Evolutionary conservation across 1,140 invertebrate species (phyloP), one percentile per base, ranked within the genome.

Genomic region (Belonocnema kinseyi): DNA sequence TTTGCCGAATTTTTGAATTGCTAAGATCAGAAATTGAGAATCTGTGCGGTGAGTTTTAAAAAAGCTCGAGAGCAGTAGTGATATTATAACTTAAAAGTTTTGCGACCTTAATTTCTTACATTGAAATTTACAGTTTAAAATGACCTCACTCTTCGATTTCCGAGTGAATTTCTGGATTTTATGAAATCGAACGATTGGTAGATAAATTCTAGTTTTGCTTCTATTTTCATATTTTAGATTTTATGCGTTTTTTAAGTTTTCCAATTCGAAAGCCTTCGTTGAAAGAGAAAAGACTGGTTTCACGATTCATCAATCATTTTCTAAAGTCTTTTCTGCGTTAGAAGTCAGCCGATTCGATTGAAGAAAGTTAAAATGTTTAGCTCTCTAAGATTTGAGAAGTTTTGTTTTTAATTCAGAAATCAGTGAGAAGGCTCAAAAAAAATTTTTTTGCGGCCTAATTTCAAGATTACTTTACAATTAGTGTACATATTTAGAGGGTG

Each of bases 261-360:
- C 0, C 12, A 66, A 66, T 66, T 40, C 58, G 12, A n/a, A 66
- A 66, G 40, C 5, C 46, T 66, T 66, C 14, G 14, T 66, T 66
- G 33, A 66, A 66, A 66, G 61, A 66, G 61, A 26, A 66, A 66
- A 66, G 61, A 66, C 61, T 66, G 61, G 26, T 66, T 66, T 40
- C 13, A 61, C 33, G 33, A 33, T 61, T 33, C 21, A 54, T 10
- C 19, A 61, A 61, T 61, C 21, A 14, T 61, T 61, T 61, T 61
- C 19, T 46, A 46, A 11, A 46, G 7, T 46, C 40, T 46, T 7
- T 46, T 46, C 40, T 8, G 40, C 40, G 10, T 46, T 46, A 46
- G 40, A 46, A 46, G 0, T 11, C 7, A 46, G 11, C 40, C 40
- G 40, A 46, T 46, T 46, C 40, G 40, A 46, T 10, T 46, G 40